A percentile compares a stretch with the other conserved stretches of the same genome.
Conservation (phyloP, 2,797 vertebrate genomes). For the Lates japonicus region DNA sequence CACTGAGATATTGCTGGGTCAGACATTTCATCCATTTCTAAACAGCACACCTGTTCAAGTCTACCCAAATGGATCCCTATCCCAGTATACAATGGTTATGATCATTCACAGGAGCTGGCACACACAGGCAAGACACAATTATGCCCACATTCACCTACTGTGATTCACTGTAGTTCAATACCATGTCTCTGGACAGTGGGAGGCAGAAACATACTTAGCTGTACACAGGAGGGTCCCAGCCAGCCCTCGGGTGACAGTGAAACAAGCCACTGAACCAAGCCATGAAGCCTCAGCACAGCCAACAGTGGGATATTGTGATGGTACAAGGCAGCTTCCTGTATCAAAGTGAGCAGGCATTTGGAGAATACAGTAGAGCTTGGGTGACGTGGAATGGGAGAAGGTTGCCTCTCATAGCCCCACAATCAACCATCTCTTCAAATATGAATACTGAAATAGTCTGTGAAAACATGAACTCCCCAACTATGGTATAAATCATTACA, state of each 20-base stretch:
- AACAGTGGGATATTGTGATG: background rate
- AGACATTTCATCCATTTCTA: constrained; percentile 45
- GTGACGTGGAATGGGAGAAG: background rate
- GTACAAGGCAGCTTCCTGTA: background rate
- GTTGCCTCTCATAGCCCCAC: background rate
- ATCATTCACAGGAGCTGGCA: constrained; percentile 52
- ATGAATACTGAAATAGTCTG: background rate
- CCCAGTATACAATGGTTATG: constrained; percentile 41
- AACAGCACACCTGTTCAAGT: constrained; percentile 48
- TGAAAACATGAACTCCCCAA: background rate
- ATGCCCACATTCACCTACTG: constrained; percentile 46
- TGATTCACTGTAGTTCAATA: no score
- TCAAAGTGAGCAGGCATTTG: background rate
- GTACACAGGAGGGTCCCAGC: constrained; percentile 29
- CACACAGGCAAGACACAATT: constrained; percentile 15
- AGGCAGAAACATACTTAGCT: no score
- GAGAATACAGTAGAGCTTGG: background rate
- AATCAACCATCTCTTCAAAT: background rate
- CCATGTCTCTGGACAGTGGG: constrained; percentile 35
- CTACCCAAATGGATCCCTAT: constrained; percentile 56
- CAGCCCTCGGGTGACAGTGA: constrained; percentile 2
- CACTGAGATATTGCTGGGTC: constrained; percentile 35
- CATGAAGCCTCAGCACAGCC: constrained; percentile 20
- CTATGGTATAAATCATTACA: background rate
- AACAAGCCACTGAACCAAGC: constrained; percentile 16